Percentiles rank a stretch among this genome's conserved stretches.
Evolutionary conservation across 2,797 vertebrate genomes (phyloP).

Genomic region (Fratercula arctica): DNA sequence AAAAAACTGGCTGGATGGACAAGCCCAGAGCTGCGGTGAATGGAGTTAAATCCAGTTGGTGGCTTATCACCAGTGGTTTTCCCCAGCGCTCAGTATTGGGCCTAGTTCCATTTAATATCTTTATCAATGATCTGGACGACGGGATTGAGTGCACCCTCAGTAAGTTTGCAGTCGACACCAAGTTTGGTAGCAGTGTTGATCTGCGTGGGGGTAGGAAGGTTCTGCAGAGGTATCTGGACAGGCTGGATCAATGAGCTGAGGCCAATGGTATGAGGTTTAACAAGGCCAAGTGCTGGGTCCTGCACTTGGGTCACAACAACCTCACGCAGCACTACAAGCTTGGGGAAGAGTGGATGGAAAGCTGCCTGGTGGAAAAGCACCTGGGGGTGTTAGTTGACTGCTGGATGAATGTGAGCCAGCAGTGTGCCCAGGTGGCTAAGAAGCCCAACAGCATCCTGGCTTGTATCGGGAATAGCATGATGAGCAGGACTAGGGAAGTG

Average conservation of each 20-base stretch:
- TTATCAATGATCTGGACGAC: rapidly evolving
- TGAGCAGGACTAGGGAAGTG: background rate
- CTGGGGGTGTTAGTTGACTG: rapidly evolving
- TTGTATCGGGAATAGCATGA: background rate
- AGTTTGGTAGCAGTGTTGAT: too few relatives aligned
- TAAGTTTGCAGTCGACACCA: background rate
- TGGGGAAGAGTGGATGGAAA: background rate
- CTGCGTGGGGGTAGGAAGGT: background rate
- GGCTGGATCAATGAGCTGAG: rapidly evolving
- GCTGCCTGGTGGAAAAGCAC: rapidly evolving
- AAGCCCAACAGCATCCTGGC: background rate
- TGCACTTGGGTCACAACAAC: background rate
- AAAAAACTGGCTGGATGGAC: rapidly evolving
- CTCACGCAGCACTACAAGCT: background rate
- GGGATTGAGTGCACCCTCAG: rapidly evolving
- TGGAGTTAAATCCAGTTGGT: too few relatives aligned
- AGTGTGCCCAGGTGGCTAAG: background rate
- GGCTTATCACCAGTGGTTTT: rapidly evolving
- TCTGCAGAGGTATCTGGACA: background rate
- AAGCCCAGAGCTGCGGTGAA: background rate
- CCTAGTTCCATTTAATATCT: background rate
- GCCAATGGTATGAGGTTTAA: background rate
- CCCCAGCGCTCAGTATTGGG: background rate
- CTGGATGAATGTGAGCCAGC: background rate
- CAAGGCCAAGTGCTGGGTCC: rapidly evolving